Conservation (phyloP, 2,888 invertebrate genomes). For the Hedychridium roseum region DNA sequence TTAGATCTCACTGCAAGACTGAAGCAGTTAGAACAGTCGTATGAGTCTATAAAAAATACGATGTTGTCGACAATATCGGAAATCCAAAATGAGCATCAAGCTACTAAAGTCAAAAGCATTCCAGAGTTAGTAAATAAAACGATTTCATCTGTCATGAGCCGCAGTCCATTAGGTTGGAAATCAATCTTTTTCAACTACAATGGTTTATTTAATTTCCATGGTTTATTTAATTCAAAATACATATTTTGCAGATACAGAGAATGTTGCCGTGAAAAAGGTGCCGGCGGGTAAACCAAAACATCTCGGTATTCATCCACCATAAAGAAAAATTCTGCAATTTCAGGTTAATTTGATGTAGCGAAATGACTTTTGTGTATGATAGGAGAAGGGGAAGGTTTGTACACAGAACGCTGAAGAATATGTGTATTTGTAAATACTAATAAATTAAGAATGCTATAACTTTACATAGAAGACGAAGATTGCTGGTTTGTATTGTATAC, state of each 20-base stretch:
- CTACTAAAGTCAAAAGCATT: too few relatives aligned
- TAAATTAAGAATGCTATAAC: conserved; percentile 36
- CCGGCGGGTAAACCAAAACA: conserved; percentile 10
- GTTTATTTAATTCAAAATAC: background rate
- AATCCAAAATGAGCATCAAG: conserved; percentile 11
- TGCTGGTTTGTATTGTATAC: conserved; percentile 13
- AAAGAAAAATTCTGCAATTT: background rate
- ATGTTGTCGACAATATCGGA: conserved; percentile 25
- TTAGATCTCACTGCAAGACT: conserved; percentile 34
- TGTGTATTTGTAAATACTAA: conserved; percentile 47
- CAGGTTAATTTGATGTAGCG: background rate
- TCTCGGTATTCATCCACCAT: conserved; percentile 7
- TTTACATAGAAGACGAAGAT: conserved; percentile 31
- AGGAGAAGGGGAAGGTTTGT: conserved; percentile 15
- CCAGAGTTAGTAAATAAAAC: too few relatives aligned
- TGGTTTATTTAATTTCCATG: too few relatives aligned
- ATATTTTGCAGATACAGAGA: conserved; percentile 14
- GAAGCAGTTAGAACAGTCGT: conserved; percentile 45
- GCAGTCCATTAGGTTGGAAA: too few relatives aligned
- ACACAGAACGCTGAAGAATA: conserved; percentile 12
- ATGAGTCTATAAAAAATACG: conserved; percentile 39
- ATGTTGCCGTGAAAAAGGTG: conserved; percentile 10
- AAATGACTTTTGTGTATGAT: conserved; percentile 14
- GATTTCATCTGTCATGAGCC: too few relatives aligned
- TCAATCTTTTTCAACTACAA: too few relatives aligned